phyloP scores from a whole-genome alignment of 2,113 vertebrate genomes.

The Noctilio leporinus region DNA sequence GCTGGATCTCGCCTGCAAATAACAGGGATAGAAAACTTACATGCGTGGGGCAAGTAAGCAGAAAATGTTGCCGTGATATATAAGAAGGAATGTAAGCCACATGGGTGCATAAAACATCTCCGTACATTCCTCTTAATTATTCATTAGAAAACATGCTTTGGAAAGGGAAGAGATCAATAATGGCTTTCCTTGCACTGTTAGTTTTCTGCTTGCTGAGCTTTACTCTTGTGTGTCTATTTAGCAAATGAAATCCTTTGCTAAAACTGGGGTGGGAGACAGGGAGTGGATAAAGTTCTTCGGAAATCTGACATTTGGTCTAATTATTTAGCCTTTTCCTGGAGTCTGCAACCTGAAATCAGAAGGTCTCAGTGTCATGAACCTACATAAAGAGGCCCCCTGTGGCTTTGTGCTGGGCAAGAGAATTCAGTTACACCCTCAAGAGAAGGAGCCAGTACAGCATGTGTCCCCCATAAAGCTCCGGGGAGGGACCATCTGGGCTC shows the following conservation, averaged over 20 bases:
- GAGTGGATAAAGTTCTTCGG: background rate
- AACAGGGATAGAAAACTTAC: background rate
- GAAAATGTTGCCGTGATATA: background rate
- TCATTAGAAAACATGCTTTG: background rate
- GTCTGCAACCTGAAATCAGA: background rate
- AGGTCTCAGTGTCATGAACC: background rate
- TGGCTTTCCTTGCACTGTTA: background rate
- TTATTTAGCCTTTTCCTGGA: background rate
- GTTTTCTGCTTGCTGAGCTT: background rate
- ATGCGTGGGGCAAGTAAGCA: background rate
- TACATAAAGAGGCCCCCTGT: background rate
- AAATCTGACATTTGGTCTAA: background rate
- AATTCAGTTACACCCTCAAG: background rate
- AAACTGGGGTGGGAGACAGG: background rate
- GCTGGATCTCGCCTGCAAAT: background rate
- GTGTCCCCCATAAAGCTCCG: background rate
- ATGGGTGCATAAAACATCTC: rapidly evolving
- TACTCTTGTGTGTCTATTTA: background rate
- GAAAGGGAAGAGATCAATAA: background rate
- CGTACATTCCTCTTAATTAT: background rate
- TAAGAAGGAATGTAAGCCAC: background rate
- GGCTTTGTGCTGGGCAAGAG: background rate
- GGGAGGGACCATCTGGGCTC: background rate
- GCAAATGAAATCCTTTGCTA: background rate
- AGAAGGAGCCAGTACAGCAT: background rate